Percentiles rank a stretch among this genome's conserved stretches.
phyloP scores from a whole-genome alignment of 2,888 invertebrate genomes.

The Synanthedon myopaeformis region DNA sequence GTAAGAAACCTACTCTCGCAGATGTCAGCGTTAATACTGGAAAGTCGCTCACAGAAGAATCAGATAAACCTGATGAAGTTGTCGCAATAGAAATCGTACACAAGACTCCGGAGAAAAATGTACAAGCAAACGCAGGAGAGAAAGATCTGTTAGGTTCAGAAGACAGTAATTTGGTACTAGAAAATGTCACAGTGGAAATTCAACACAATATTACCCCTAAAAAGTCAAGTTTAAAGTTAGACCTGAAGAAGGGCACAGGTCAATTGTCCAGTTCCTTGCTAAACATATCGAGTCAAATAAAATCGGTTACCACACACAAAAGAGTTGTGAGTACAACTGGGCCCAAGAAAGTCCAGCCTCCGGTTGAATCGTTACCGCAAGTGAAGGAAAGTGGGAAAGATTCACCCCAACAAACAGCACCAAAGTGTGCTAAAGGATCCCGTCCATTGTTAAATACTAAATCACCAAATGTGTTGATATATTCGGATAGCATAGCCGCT shows the following conservation, averaged over 20 bases:
- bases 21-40: slow-evolving; percentile 58
- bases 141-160: slow-evolving; percentile 16
- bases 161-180: slow-evolving; percentile 43
- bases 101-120: slow-evolving; percentile 10
- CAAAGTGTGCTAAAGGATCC: slow-evolving; percentile 55
- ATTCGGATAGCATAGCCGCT: slow-evolving; percentile 81
- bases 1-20: slow-evolving; percentile 38
- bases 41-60: slow-evolving; percentile 43
- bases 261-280: slow-evolving; percentile 52
- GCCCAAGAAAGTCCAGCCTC: slow-evolving; percentile 48
- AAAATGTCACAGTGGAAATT: slow-evolving; percentile 63
- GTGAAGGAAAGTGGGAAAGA: slow-evolving; percentile 37
- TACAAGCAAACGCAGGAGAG: slow-evolving; percentile 21
- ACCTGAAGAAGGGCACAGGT: slow-evolving; percentile 57
- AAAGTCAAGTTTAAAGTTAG: slow-evolving; percentile 57
- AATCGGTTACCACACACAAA: slow-evolving; percentile 62
- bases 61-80: slow-evolving; percentile 21
- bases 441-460: slow-evolving; percentile 72
- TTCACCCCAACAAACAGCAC: slow-evolving; percentile 36
- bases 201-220: slow-evolving; percentile 63
- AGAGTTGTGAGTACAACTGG: slow-evolving; percentile 55
- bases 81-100: slow-evolving; percentile 10
- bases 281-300: slow-evolving; percentile 65
- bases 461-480: slow-evolving; percentile 85
- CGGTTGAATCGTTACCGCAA: slow-evolving; percentile 30